phyloP scores from a whole-genome alignment of 35 echinoderm and acorn worm species.

The Heliocidaris erythrogramma region DNA sequence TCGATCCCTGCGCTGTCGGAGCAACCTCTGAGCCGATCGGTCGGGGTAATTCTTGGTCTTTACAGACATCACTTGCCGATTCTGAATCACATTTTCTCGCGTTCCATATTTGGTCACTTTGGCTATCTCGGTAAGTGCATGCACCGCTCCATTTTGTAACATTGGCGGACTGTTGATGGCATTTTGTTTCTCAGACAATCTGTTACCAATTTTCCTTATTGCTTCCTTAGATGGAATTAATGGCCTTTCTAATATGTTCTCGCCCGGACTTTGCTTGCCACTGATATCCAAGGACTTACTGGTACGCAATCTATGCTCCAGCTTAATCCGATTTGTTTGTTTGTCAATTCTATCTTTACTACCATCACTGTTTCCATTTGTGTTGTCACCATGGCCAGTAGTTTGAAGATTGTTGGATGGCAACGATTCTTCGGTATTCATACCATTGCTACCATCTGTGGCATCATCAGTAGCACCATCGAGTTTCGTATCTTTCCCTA shows the following conservation, averaged over 20 bases:
- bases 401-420: background rate
- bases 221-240: background rate
- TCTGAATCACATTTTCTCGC: background rate
- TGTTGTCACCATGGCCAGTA: background rate
- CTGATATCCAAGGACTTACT: background rate
- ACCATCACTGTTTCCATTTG: background rate
- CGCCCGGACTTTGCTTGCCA: background rate
- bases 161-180: background rate
- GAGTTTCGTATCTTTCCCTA: background rate
- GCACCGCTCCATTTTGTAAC: background rate
- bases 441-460: background rate
- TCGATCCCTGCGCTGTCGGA: slow-evolving; percentile 4
- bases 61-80: background rate
- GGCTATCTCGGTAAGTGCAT: background rate
- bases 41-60: background rate
- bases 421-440: background rate
- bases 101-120: background rate
- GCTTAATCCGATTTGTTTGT: background rate
- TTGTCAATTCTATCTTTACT: background rate
- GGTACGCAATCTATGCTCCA: background rate
- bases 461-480: no score
- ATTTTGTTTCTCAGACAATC: background rate
- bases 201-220: background rate
- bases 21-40: slow-evolving; percentile 11
- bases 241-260: background rate